Conservation (phyloP, 2,888 invertebrate species). For the Deroplatys truncata region DNA sequence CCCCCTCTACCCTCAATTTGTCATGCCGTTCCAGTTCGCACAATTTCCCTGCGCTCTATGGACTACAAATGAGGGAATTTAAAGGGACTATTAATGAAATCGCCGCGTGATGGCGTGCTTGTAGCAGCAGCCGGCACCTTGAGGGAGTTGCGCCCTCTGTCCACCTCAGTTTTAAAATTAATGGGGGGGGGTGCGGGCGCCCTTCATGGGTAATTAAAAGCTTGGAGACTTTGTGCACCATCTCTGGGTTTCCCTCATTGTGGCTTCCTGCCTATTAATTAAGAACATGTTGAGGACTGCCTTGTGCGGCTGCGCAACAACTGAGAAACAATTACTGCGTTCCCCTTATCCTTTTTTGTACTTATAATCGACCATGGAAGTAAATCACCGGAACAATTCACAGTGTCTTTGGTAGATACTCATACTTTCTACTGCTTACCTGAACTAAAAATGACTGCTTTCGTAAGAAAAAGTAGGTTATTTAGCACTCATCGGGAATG, state of each 20-base stretch:
- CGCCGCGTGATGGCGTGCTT: background rate
- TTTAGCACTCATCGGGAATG: too few relatives aligned
- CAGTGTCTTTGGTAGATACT: too few relatives aligned
- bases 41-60: background rate
- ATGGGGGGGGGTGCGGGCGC: background rate
- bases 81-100: background rate
- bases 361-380: too few relatives aligned
- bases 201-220: background rate
- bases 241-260: background rate
- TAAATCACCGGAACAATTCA: too few relatives aligned
- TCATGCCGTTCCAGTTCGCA: background rate
- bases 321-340: too few relatives aligned
- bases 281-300: background rate
- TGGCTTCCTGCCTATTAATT: constrained; percentile 3
- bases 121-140: background rate
- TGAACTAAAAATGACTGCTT: too few relatives aligned
- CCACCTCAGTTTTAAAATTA: background rate
- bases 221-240: background rate
- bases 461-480: too few relatives aligned
- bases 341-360: too few relatives aligned
- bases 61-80: background rate
- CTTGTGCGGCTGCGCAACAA: background rate
- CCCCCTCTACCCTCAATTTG: background rate
- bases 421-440: too few relatives aligned
- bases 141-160: background rate